Conservation (phyloP, 2,113 vertebrate species). For the Etia nguti region DNA sequence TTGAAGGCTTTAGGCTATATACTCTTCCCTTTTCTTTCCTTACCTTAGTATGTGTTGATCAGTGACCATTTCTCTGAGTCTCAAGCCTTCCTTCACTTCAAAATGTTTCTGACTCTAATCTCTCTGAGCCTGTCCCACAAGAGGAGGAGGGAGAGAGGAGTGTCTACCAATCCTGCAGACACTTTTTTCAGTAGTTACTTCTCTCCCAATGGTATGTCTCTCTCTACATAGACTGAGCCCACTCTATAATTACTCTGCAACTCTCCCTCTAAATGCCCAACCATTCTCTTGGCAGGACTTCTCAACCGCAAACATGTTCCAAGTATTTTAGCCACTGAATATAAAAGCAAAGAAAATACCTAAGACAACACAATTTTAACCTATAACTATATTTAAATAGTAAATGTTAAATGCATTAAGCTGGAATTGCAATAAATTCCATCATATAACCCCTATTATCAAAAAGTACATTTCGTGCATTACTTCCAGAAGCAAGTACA, state of each 20-base stretch:
- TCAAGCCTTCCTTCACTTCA: not conserved
- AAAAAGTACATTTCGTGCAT: not conserved
- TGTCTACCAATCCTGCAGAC: constrained; percentile 41
- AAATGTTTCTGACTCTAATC: constrained; percentile 34
- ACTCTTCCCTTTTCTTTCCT: not conserved
- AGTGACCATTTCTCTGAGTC: not conserved
- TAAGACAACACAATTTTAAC: not conserved
- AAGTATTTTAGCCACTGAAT: constrained; percentile 27
- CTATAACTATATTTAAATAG: not conserved
- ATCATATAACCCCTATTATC: not conserved
- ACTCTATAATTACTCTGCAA: constrained; percentile 64
- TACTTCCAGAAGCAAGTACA: not conserved
- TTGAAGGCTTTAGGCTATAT: not conserved
- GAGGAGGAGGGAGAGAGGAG: constrained; percentile 54
- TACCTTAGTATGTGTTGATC: constrained; percentile 32
- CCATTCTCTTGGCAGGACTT: constrained; percentile 47
- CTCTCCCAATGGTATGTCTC: constrained; percentile 52
- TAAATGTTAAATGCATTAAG: not conserved
- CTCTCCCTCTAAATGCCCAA: constrained; percentile 45
- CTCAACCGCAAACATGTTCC: constrained; percentile 32
- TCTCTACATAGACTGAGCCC: constrained; percentile 41
- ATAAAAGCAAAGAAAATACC: not conserved
- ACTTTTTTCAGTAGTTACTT: constrained; percentile 31
- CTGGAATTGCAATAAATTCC: not conserved
- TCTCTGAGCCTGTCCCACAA: constrained; percentile 34